Evolutionary conservation across 2,888 invertebrate genomes (phyloP), one percentile per base, ranked within the genome.

Genomic region (Amblyjoppa fuscipennis): DNA sequence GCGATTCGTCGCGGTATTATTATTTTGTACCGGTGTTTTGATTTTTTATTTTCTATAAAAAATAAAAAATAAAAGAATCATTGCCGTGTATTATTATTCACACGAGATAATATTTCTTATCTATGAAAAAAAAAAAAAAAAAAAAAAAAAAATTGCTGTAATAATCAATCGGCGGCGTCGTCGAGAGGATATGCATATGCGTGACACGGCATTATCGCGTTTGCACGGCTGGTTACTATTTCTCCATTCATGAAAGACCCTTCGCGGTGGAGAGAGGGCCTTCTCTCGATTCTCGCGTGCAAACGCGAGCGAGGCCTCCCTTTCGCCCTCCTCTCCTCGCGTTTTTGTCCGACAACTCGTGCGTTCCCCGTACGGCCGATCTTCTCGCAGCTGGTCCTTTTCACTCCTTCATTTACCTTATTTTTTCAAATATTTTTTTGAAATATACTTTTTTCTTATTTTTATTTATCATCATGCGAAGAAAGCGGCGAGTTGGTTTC

Each of bases 211-310:
- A 88, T 90, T 91, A 91, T 90, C 91, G 88, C 89, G 88, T 89
- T 90, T 88, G 88, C 89, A 82, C 84, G 89, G 88, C 89, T 89
- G 89, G 90, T 91, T 92, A 91, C 34, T 49, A 31, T 77, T 83
- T 38, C 89, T 91, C 90, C 91, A 92, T 92, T 92, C 91, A 91
- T 91, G 88, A 91, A 90, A 87, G 87, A 41, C 83, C 81, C 80
- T 74, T 85, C n/a, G 41, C 80, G 71, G 51, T 53, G 66, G 16
- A 59, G 34, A 34, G 41, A 41, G 41, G 41, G 41, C 41, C 41
- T 74, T 83, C 75, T 76, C 87, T 87, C 38, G 81, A 73, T 73
- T 66, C 87, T 87, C 84, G 89, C 88, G 87, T 87, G 86, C 75
- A 85, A 83, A 83, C 85, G 84, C 84, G 76, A 88, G 25, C 25